Base-by-base conservation (phyloP, 2,113 vertebrate genomes). In the Peromyscus californicus region DNA sequence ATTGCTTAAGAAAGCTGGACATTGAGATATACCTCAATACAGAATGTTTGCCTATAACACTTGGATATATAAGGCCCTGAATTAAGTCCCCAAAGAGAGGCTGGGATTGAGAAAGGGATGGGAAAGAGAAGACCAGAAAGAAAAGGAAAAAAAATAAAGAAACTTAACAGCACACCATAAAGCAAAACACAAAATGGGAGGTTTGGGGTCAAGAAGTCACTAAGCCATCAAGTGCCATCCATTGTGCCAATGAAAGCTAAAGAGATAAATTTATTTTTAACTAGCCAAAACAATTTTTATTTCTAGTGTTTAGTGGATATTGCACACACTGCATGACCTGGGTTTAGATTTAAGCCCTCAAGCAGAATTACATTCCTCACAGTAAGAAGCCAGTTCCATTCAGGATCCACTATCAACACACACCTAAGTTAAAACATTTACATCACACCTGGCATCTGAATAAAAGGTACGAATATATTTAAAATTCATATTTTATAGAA, bases 401-500 rank as follows among this genome's bases (percentile, higher is more conserved):
- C 99, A 99, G 98, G 98, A 98, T 98, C 98, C 98, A 98, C 98
- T 99, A 99, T 98, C 98, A n/a, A n/a, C 99, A 99, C 98, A 99
- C 98, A 98, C 98, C 98, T 99, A 99, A 99, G 98, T 99, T 99
- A 99, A 99, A 99, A 99, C 99, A 99, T 98, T 99, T 99, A 99
- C 98, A 98, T 99, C 99, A 99, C 99, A 99, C 98, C 99, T 99
- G 98, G 98, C 98, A 99, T 99, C 98, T 99, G 98, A 99, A 98
- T 98, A 98, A 98, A 99, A 98, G 98, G 99, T 99, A 99, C 99
- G 99, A 99, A 99, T 99, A 97, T 98, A 99, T 98, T 99, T 99
- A 99, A 99, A 98, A 99, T 99, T 99, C 98, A 98, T 99, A 99
- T 99, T 99, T 99, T 99, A 99, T 99, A 99, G 98, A 99, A 99